Evolutionary conservation across 53 echinoderm and acorn worm genomes (phyloP), one percentile per base, ranked within the genome.

Genomic region (Pentamera pediparva): DNA sequence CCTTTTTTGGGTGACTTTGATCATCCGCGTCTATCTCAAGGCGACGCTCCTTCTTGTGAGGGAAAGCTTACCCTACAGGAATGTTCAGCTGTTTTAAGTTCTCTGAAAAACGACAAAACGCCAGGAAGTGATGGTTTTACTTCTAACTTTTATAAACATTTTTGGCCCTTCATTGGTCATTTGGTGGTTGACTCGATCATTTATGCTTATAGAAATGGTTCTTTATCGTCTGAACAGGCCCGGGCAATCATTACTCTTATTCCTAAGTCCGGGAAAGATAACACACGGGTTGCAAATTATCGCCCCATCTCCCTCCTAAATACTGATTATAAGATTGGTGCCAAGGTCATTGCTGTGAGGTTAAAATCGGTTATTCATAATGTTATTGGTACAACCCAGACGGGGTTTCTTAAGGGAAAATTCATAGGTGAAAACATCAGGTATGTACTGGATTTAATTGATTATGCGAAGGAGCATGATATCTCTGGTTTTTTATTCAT

Each of bases 271-370:
- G n/a, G n/a, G 11, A 37, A 62, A 32, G 37, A 62, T 35, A 10
- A 35, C 37, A 0, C 19, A 2, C 4, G 34, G 1, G 9, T 62
- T 9, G 22, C 34, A 37, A 62, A 62, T 20, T 62, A 36, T n/a
- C 35, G 63, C 13, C 63, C 36, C 6, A 62, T 36, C 38, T 30
- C 37, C 10, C 63, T 37, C 11, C 7, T 62, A 32, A 36, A 35
- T 35, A 62, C 37, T 35, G 63, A 62, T 17, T 62, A 62, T 9
- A 36, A 35, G 33, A 62, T 62, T 62, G 63, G 36, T 17, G 63
- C 63, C 4, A 62, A 62, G 37, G 63, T 19, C 15, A 62, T 62
- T 13, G 38, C 36, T 2, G 2, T 10, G 15, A 17, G 19, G 15
- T 35, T 62, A 5, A 62, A 62, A 35, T 25, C 3, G 28, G 57